Evolutionary conservation across 2,888 invertebrate species (phyloP).

Genomic region (Drosophila monieri): DNA sequence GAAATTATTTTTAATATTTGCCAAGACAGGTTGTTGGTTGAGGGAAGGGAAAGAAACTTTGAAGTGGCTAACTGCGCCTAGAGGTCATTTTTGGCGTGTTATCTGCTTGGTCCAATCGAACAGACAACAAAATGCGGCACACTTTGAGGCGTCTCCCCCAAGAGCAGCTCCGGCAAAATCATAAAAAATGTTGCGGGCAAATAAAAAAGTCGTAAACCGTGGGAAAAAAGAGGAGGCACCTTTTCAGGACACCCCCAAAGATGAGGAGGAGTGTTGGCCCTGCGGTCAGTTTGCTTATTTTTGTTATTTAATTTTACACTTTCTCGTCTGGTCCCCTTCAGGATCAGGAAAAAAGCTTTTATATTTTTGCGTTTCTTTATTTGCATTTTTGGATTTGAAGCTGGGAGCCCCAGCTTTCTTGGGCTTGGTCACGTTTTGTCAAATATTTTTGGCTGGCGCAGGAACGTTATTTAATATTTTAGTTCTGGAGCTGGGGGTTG

Average conservation of each 20-base stretch:
- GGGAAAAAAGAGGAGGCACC: slow-evolving; percentile 1
- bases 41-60: slow-evolving; percentile 38
- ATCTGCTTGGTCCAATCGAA: slow-evolving; percentile 55
- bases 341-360: slow-evolving; percentile 7
- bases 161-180: neutral
- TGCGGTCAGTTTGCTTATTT: slow-evolving; percentile 72
- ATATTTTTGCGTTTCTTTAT: slow-evolving; percentile 23
- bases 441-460: slow-evolving; percentile 46
- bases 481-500: slow-evolving; percentile 42
- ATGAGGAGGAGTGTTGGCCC: slow-evolving; percentile 17
- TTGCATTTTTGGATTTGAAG: slow-evolving; percentile 23
- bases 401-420: slow-evolving; percentile 2
- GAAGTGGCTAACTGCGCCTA: slow-evolving; percentile 53
- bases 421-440: slow-evolving; percentile 71
- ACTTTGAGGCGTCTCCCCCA: slow-evolving; percentile 27
- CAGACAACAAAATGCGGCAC: slow-evolving; percentile 49
- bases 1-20: slow-evolving; percentile 70
- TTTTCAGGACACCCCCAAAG: slow-evolving; percentile 5
- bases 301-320: slow-evolving; percentile 73
- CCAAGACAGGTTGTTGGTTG: slow-evolving; percentile 33
- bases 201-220: slow-evolving; percentile 67
- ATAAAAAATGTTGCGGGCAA: slow-evolving; percentile 54
- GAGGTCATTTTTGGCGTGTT: slow-evolving; percentile 16
- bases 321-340: slow-evolving; percentile 16
- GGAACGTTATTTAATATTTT: slow-evolving; percentile 73